Base-by-base conservation (phyloP, 64 coral and sea anemone species). In the Montipora foliosa region DNA sequence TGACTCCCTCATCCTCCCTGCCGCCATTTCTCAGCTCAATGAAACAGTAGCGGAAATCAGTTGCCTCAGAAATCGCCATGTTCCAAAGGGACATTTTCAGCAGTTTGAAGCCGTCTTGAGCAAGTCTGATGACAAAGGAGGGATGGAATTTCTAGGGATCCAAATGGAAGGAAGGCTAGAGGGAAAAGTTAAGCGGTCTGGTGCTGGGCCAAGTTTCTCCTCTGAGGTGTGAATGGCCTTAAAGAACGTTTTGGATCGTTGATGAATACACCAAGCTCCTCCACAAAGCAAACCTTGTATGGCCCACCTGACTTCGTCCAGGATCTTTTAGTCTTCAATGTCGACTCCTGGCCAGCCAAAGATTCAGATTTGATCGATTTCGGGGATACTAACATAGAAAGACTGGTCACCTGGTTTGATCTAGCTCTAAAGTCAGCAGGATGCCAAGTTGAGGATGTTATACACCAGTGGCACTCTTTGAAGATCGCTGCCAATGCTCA, bases 341-440 rank as follows among this genome's bases (percentile, higher is more conserved):
- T 57, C 52, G 52, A 7, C 10, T 5, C 52, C 6, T 57, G 52
- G 52, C 2, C 52, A 10, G 6, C 5, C 5, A 57, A 57, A 6
- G 53, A 57, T 8, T 11, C 53, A 82, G 68, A 91, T 3, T 81
- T 91, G 47, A 22, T 83, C 13, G 3, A 50, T 3, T 44, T 91
- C 74, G 90, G 90, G 15, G 60, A 82, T 58, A 67, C 29, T 20
- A 57, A 72, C 51, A 75, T 91, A 12, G 79, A 91, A 20, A 44
- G 90, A 6, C 90, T 91, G 15, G 75, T 44, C 79, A 61, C 58
- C 24, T 83, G 79, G 79, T 91, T 83, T 50, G 17, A 57, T 37
- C 67, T 21, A 67, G 29, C 74, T 21, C 59, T 91, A 44, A 10
- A 50, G 37, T 72, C 69, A 20, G 90, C 79, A 59, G 79, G 79